These are phyloP conservation scores for Umimayanthus kanabou DNA, from an alignment of 92 coral and sea anemone genomes.

Conservation along the genomic window DNA sequence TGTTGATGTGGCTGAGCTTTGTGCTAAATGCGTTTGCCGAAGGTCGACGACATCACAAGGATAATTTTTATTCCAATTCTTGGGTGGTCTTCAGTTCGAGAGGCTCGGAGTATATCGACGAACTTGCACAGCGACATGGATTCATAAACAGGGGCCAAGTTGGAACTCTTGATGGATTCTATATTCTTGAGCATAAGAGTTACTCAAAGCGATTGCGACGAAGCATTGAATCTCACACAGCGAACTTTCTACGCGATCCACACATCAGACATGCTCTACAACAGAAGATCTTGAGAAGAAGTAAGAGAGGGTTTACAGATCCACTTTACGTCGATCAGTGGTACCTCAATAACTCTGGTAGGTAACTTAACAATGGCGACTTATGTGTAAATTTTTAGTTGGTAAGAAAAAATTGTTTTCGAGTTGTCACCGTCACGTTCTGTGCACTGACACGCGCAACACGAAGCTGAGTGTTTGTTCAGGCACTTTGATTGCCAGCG, in stretches of 20 bases:
- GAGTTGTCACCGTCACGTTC: neutral
- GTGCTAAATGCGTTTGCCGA: conserved; percentile 19
- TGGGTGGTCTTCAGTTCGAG: conserved; percentile 89
- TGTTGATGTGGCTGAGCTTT: conserved; percentile 33
- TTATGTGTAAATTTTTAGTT: neutral
- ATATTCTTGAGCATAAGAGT: conserved; percentile 78
- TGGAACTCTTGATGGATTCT: conserved; percentile 81
- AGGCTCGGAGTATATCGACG: conserved; percentile 85
- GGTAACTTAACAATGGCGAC: conserved; percentile 33
- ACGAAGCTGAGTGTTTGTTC: conserved; percentile 7
- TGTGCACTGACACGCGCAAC: conserved; percentile 1
- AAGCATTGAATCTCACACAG: conserved; percentile 65
- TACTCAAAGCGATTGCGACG: conserved; percentile 74
- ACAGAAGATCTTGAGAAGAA: conserved; percentile 83
- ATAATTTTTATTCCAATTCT: conserved; percentile 76
- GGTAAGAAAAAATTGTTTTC: neutral
- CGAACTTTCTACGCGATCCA: conserved; percentile 75
- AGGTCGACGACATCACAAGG: conserved; percentile 41
- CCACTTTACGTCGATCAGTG: conserved; percentile 86
- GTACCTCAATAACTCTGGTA: conserved; percentile 95
- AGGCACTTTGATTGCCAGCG: neutral
- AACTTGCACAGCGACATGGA: conserved; percentile 80
- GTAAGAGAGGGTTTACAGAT: conserved; percentile 79
- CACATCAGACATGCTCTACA: conserved; percentile 80
- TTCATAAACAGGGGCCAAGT: conserved; percentile 84